Conservation (phyloP, 2,113 vertebrate species). For the Diglossa brunneiventris region DNA sequence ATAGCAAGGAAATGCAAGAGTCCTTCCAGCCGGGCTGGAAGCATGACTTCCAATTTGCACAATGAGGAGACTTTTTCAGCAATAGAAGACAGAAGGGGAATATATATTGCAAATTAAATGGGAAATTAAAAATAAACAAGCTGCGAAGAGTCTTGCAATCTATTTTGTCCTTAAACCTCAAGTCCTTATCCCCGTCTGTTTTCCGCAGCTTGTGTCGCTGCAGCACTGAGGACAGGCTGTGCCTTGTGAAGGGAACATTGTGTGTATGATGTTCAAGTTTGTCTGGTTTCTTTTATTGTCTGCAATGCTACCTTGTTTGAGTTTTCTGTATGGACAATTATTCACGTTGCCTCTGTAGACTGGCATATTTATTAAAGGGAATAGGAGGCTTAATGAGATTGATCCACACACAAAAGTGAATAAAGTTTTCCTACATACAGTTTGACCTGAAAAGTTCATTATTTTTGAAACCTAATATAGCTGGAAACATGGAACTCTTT, state of each 20-base stretch:
- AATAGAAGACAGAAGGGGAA: background rate
- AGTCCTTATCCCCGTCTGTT: background rate
- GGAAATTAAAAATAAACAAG: background rate
- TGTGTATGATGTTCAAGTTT: background rate
- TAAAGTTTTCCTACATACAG: background rate
- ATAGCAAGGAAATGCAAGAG: background rate
- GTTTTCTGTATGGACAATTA: background rate
- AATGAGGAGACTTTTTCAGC: background rate
- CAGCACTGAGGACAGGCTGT: background rate
- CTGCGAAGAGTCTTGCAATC: background rate
- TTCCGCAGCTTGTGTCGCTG: background rate
- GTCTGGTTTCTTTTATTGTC: background rate
- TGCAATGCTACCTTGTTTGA: background rate
- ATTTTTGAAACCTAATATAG: slow-evolving; percentile 47
- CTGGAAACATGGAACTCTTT: background rate
- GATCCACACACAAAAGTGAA: background rate
- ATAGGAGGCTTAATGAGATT: slow-evolving; percentile 49
- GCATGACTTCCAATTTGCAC: background rate
- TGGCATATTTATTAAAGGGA: slow-evolving; percentile 59
- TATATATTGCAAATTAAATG: background rate
- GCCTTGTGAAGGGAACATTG: background rate
- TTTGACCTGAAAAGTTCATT: slow-evolving; percentile 71
- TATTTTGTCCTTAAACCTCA: background rate
- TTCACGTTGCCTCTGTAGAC: slow-evolving; percentile 22
- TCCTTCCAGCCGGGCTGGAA: background rate